Conservation (phyloP, 2,113 vertebrate genomes). For the Proteles cristata region DNA sequence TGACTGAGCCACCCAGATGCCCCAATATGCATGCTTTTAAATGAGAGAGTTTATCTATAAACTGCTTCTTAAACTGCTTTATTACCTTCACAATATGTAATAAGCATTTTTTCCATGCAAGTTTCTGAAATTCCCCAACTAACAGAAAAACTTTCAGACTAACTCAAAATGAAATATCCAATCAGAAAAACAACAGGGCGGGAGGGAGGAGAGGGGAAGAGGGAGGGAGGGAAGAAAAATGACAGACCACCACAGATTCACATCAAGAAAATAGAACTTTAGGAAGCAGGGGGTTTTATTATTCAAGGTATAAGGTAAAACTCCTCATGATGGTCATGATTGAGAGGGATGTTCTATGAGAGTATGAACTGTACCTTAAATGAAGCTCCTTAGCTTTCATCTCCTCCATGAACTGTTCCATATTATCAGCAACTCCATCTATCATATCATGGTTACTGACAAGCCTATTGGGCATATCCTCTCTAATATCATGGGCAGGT, state of each 20-base stretch:
- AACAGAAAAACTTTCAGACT: slow-evolving; percentile 16
- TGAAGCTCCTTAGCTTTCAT: slow-evolving; percentile 54
- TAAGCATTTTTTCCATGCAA: slow-evolving; percentile 21
- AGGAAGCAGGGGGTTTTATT: neutral
- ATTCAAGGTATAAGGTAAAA: slow-evolving; percentile 67
- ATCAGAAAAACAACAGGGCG: neutral
- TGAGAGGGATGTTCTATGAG: slow-evolving; percentile 40
- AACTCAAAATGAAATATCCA: slow-evolving; percentile 18
- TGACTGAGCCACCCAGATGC: no score
- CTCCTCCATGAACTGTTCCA: slow-evolving; percentile 55
- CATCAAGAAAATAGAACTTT: slow-evolving; percentile 36
- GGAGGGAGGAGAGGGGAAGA: no score
- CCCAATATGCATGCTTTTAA: neutral
- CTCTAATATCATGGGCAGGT: slow-evolving; percentile 26
- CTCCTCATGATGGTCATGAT: slow-evolving; percentile 48
- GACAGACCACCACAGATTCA: neutral
- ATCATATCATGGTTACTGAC: slow-evolving; percentile 51
- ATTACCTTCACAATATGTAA: slow-evolving; percentile 23
- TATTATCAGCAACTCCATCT: slow-evolving; percentile 56
- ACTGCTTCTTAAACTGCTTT: slow-evolving; percentile 39
- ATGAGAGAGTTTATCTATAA: slow-evolving; percentile 18
- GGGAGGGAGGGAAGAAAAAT: neutral
- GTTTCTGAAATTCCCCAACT: slow-evolving; percentile 31
- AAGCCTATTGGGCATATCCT: slow-evolving; percentile 39
- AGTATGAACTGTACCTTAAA: slow-evolving; percentile 13